These are phyloP conservation scores for Neoarius graeffei DNA, from an alignment of 2,113 vertebrate genomes.

Conservation along the genomic window DNA sequence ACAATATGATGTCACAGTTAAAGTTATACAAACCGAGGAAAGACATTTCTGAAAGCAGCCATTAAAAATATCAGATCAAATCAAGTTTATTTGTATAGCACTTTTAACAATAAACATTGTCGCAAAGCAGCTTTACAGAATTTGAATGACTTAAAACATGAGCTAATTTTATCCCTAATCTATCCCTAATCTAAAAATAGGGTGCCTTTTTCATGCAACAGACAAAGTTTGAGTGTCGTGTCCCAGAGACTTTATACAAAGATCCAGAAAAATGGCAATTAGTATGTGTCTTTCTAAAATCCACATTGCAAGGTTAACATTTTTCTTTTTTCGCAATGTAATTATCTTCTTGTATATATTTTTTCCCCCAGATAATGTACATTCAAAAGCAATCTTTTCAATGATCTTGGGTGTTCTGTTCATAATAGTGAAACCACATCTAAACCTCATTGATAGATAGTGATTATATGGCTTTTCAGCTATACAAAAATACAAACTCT, in stretches of 20 bases:
- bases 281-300: background rate
- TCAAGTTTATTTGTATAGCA: no score
- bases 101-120: no score
- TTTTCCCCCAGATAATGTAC: background rate
- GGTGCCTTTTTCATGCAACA: background rate
- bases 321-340: background rate
- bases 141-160: no score
- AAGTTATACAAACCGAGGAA: background rate
- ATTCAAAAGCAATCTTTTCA: background rate
- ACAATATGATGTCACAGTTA: background rate
- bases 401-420: background rate
- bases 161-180: no score
- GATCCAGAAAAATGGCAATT: background rate
- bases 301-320: background rate
- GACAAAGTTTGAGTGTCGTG: background rate
- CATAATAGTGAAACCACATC: background rate
- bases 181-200: no score
- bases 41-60: background rate
- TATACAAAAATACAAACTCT: constrained; percentile 61
- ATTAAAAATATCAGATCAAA: no score
- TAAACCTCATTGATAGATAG: background rate
- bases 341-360: background rate
- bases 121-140: no score
- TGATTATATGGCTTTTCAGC: constrained; percentile 29
- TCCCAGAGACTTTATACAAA: background rate